Base-by-base conservation (phyloP, 1,140 invertebrate genomes). In the Hypsibius dujardini region DNA sequence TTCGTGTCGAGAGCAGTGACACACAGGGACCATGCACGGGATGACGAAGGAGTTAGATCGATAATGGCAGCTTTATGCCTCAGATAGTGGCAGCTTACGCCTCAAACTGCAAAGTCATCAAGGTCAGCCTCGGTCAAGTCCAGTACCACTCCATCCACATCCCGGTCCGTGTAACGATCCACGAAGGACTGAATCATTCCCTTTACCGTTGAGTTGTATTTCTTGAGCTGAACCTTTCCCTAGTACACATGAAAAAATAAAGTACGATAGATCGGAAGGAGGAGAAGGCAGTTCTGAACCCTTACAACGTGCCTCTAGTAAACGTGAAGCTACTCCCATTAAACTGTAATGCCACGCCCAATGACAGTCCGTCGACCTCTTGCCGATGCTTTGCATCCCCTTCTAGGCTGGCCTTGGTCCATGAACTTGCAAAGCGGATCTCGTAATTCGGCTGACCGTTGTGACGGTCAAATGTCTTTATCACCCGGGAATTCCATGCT, bases 401-500 rank as follows among this genome's bases (percentile, higher is more conserved):
- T 28, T 28, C 28, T 28, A 28, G 28, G 3, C 42, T 42, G 45
- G 12, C 45, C 12, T 45, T 67, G 12, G 62, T 67, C 12, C 45
- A 12, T 45, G 45, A 7, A 67, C 62, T 67, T 12, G 62, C 62
- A 67, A 67, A 15, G 3, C 62, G 12, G 12, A 67, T 67, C 42
- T 67, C 62, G 62, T 15, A 67, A 3, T 7, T 7, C 3, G 45
- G 12, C 12, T 42, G 12, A 45, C 62, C 74, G 46, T 69, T 73
- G 47, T 28, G 28, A 28, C 70, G 60, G 1, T 75, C 79, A 70
- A 84, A 82, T 7, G 84, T 86, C 81, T 97, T 97, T 76, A 94
- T 92, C 47, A 90, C 86, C 75, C 93, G 84, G 70, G 87, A 87
- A 78, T 92, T 95, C 76, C 90, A 94, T 0, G 86, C 87, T 79